Conservation (phyloP, 2,797 vertebrate species). For the Mareca penelope region DNA sequence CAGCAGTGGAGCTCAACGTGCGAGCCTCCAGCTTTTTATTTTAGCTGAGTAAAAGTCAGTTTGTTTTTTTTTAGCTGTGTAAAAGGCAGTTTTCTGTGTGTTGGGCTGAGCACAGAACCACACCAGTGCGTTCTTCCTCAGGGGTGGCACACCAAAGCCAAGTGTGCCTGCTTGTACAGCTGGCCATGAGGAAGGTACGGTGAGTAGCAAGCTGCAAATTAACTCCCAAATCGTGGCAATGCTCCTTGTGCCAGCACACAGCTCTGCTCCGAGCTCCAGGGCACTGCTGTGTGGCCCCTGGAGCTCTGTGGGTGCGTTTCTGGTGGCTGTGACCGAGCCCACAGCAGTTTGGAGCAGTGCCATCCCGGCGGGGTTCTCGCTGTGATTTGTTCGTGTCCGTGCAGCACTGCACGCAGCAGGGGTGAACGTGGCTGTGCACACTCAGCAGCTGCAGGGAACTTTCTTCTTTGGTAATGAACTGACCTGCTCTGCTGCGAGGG, state of each 20-base stretch:
- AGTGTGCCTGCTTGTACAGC: not conserved
- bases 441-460: not conserved
- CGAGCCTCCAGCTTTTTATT: not conserved
- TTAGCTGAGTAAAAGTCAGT: not conserved
- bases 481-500: not conserved
- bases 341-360: not conserved
- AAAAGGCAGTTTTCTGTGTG: not conserved
- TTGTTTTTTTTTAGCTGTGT: not conserved
- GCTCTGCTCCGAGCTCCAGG: not conserved
- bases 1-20: not conserved
- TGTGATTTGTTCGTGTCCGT: too few relatives aligned
- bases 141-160: too few relatives aligned
- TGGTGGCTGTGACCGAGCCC: not conserved
- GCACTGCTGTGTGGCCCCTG: too few relatives aligned
- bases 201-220: rapidly evolving
- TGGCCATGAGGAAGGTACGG: not conserved
- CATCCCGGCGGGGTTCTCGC: not conserved
- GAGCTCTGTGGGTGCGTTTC: not conserved
- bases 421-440: rapidly evolving
- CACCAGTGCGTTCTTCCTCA: not conserved
- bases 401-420: not conserved
- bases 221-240: not conserved
- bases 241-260: too few relatives aligned
- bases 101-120: not conserved
- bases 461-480: not conserved